Base-by-base conservation (phyloP, 2,797 vertebrate species). In the Eremophila alpestris region DNA sequence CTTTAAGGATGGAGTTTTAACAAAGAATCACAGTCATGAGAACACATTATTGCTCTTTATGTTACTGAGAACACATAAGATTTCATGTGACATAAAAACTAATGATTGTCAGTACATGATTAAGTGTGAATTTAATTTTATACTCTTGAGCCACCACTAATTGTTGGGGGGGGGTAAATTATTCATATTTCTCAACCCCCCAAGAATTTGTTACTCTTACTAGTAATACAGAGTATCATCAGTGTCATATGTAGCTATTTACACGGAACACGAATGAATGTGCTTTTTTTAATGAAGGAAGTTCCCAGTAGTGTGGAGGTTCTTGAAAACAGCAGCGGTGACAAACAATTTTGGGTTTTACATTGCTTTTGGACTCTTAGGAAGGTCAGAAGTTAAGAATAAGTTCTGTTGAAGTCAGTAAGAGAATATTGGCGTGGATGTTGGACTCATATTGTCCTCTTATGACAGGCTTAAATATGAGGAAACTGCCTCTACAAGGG, bases 141-240 rank as follows among this genome's bases (percentile, higher is more conserved):
- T 82, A 11, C 14, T 74, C 15, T 62, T 45, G 5, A 84, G 51
- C 54, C 38, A 56, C 16, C 34, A 34, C 26, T 78, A 54, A 49
- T 3, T 70, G 16, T n/a, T 54, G 15, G 5, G 3, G 0, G 38
- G 38, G 38, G 38, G 38, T 38, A 36, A 19, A 0, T 20, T 71
- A 76, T 87, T 48, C 10, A 2, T 56, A 26, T 27, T 9, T 68
- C 24, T 41, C 41, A 43, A 16, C 19, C 4, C 1, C 2, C 1
- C 7, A 27, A 46, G 13, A 36, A 8, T 15, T 32, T 36, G 63
- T 30, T 69, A 40, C 7, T 58, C 9, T 73, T 87, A 19, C 24
- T 59, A 51, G 27, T 79, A 62, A 60, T 73, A 64, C 17, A 54
- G 65, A 79, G 36, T 54, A 32, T 17, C 9, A 23, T 49, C 55